phyloP scores from a whole-genome alignment of 2,797 vertebrate genomes.

The Galago senegalensis region DNA sequence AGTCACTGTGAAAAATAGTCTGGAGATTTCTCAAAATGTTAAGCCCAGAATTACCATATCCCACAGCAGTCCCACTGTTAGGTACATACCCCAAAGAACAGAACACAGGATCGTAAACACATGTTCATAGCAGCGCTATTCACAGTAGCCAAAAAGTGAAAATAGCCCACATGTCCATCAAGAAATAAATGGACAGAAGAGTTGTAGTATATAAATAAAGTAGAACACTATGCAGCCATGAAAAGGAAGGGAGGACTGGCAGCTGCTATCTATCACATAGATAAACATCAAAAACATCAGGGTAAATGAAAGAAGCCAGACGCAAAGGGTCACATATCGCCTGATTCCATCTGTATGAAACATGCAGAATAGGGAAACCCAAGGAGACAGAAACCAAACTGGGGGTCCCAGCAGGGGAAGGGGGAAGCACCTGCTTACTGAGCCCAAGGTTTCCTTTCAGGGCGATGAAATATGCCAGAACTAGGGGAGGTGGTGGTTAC shows the following conservation, averaged over 20 bases:
- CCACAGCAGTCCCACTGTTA: not conserved
- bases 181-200: not conserved
- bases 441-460: not conserved
- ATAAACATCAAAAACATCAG: not conserved
- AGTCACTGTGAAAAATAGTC: not conserved
- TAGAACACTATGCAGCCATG: not conserved
- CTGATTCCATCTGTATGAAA: not conserved
- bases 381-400: not conserved
- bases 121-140: not conserved
- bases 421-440: not conserved
- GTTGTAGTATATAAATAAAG: not conserved
- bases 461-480: not conserved
- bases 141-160: not conserved
- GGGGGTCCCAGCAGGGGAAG: not conserved
- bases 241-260: not conserved
- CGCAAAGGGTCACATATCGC: not conserved
- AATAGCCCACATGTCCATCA: not conserved
- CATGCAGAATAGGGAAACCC: not conserved
- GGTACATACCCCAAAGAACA: not conserved
- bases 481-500: not conserved
- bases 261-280: not conserved
- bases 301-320: not conserved
- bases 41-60: not conserved
- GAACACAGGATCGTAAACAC: not conserved
- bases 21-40: not conserved